Evolutionary conservation across 2,797 vertebrate genomes (phyloP).

Genomic region (Anabacerthia variegaticeps): DNA sequence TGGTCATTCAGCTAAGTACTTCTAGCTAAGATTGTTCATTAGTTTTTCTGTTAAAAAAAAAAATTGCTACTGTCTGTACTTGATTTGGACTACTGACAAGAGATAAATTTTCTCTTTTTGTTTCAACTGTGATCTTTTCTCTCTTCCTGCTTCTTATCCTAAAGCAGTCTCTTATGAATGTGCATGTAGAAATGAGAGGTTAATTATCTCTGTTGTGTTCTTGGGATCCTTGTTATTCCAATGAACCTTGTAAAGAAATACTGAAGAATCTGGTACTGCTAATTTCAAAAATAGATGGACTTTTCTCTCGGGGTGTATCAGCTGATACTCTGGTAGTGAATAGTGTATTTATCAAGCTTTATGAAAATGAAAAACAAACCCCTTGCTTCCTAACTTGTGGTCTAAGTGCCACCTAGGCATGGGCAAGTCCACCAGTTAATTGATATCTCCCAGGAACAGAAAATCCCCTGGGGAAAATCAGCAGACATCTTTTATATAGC

Average conservation of each 20-base stretch:
- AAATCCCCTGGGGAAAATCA: not conserved
- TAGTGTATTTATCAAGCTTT: not conserved
- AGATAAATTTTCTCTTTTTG: not conserved
- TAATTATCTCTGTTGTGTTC: slow-evolving; percentile 11
- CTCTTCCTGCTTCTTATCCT: not conserved
- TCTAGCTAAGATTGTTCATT: not conserved
- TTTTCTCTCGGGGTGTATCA: not conserved
- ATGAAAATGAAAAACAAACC: not conserved
- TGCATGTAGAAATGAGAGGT: not conserved
- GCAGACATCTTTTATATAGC: not conserved
- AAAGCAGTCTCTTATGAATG: not conserved
- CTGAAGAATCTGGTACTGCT: not conserved
- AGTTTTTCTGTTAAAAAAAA: not conserved
- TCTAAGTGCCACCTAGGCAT: not conserved
- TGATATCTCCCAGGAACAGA: not conserved
- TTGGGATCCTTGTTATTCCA: not conserved
- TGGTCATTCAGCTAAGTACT: not conserved
- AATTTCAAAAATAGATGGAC: not conserved
- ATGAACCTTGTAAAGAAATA: not conserved
- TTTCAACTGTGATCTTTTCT: slow-evolving; percentile 14
- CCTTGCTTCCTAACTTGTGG: not conserved
- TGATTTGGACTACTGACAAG: not conserved
- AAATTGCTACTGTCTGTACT: not conserved
- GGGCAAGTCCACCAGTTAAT: not conserved
- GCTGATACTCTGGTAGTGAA: not conserved